Percentiles rank a stretch among this genome's conserved stretches.
Evolutionary conservation across 30 jellyfish, hydroid and myxozoan genomes (phyloP).

Genomic region (Aurelia aurita complex sp. Pacific): DNA sequence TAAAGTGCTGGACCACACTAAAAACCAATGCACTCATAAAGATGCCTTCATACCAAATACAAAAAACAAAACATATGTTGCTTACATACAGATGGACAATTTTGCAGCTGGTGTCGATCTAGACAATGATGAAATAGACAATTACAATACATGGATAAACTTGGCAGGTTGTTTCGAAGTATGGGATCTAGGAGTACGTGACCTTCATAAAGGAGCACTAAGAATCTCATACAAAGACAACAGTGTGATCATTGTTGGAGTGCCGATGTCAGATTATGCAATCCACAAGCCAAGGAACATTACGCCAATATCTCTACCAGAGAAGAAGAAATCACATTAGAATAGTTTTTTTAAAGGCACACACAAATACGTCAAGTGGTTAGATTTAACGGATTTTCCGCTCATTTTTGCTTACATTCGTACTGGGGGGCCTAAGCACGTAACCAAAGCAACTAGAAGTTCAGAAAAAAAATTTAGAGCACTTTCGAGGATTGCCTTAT

Average conservation of each 20-base stretch:
- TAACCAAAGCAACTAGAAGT: too few relatives aligned
- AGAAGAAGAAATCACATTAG: neutral
- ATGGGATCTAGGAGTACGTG: slow-evolving; percentile 91
- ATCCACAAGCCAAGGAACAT: slow-evolving; percentile 68
- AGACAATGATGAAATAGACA: neutral
- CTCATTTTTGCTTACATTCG: too few relatives aligned
- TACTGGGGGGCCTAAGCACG: too few relatives aligned
- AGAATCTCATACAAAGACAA: slow-evolving; percentile 81
- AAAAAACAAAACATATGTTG: slow-evolving; percentile 77
- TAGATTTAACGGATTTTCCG: too few relatives aligned
- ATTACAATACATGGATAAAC: slow-evolving; percentile 39
- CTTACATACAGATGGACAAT: slow-evolving; percentile 43
- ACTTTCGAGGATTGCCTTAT: too few relatives aligned
- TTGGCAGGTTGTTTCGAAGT: slow-evolving; percentile 78
- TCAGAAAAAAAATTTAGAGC: too few relatives aligned
- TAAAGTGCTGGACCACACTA: slow-evolving; percentile 79
- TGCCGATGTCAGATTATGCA: slow-evolving; percentile 72
- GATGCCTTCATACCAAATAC: slow-evolving; percentile 90
- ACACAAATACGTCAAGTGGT: too few relatives aligned
- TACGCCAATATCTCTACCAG: slow-evolving; percentile 46
- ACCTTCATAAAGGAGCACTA: slow-evolving; percentile 80
- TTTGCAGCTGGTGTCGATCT: neutral
- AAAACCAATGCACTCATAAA: slow-evolving; percentile 71
- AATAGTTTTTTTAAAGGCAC: too few relatives aligned
- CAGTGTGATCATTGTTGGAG: slow-evolving; percentile 76